Conservation (phyloP, 1,140 invertebrate species). For the Drosophila novamexicana region DNA sequence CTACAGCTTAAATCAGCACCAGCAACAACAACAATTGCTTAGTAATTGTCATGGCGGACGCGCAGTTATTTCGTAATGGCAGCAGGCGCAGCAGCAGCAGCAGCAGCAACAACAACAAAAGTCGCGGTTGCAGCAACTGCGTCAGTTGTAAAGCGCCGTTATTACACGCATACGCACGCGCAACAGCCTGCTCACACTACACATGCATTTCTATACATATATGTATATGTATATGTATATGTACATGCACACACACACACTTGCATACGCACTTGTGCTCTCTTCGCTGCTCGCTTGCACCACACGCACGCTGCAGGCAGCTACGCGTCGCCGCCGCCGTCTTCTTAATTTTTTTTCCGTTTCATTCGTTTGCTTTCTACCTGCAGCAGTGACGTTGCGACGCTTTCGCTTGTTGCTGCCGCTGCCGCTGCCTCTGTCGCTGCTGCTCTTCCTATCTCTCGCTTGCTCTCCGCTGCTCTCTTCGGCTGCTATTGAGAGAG, state of each 20-base stretch:
- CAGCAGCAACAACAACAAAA: constrained; percentile 12
- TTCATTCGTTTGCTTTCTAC: constrained; percentile 59
- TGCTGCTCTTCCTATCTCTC: constrained; percentile 12
- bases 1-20: constrained; percentile 13
- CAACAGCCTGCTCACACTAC: constrained; percentile 9
- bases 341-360: constrained; percentile 16
- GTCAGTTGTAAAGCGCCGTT: constrained; percentile 53
- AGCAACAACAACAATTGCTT: constrained; percentile 60
- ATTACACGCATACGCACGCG: constrained; percentile 40
- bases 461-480: constrained; percentile 5
- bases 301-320: constrained; percentile 6
- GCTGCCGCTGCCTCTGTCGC: neutral
- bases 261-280: neutral
- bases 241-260: constrained; percentile 45
- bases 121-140: constrained; percentile 29
- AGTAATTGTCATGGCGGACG: constrained; percentile 62
- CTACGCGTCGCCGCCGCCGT: constrained; percentile 15
- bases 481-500: constrained; percentile 6
- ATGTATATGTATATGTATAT: constrained; percentile 35
- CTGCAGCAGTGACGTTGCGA: constrained; percentile 42
- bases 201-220: constrained; percentile 2
- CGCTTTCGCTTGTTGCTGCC: constrained; percentile 58
- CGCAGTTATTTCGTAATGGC: constrained; percentile 68
- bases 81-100: constrained; percentile 15
- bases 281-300: constrained; percentile 28